Conservation (phyloP, 2,888 invertebrate species). For the Drosophila eohydei region DNA sequence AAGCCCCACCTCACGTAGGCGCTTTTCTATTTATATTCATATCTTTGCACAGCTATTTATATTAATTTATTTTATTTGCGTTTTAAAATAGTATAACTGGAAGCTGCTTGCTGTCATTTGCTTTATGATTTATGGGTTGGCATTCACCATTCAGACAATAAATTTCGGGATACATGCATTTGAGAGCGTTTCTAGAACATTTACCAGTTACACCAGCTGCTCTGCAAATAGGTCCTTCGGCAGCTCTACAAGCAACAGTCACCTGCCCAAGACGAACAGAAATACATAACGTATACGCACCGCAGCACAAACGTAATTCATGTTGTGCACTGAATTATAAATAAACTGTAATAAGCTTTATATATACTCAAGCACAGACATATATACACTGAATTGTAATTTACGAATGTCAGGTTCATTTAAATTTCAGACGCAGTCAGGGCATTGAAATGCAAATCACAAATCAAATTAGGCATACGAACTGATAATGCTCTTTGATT, state of each 20-base stretch:
- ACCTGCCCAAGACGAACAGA: neutral
- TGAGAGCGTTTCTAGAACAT: slow-evolving; percentile 20
- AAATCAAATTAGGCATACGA: slow-evolving; percentile 63
- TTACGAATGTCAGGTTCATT: slow-evolving; percentile 50
- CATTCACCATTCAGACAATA: slow-evolving; percentile 20
- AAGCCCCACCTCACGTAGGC: neutral
- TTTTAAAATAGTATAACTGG: slow-evolving; percentile 3
- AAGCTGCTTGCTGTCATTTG: slow-evolving; percentile 15
- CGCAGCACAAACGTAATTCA: slow-evolving; percentile 39
- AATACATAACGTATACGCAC: slow-evolving; percentile 41
- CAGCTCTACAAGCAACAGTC: neutral
- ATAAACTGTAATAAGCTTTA: slow-evolving; percentile 60
- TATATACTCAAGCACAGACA: slow-evolving; percentile 28
- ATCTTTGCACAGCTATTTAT: neutral
- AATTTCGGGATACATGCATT: slow-evolving; percentile 36
- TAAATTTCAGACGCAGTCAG: slow-evolving; percentile 37
- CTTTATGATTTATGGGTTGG: slow-evolving; percentile 26
- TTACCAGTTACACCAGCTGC: slow-evolving; percentile 1
- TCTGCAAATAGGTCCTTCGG: neutral
- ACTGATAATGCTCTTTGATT: slow-evolving; percentile 27
- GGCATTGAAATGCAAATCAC: slow-evolving; percentile 50
- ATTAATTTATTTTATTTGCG: slow-evolving; percentile 20
- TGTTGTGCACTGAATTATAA: slow-evolving; percentile 67
- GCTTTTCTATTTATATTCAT: slow-evolving; percentile 3
- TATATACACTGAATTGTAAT: slow-evolving; percentile 24